A percentile compares a stretch with the other conserved stretches of the same genome.
Evolutionary conservation across 1,140 invertebrate species (phyloP).

Genomic region (Drosophila sp.): DNA sequence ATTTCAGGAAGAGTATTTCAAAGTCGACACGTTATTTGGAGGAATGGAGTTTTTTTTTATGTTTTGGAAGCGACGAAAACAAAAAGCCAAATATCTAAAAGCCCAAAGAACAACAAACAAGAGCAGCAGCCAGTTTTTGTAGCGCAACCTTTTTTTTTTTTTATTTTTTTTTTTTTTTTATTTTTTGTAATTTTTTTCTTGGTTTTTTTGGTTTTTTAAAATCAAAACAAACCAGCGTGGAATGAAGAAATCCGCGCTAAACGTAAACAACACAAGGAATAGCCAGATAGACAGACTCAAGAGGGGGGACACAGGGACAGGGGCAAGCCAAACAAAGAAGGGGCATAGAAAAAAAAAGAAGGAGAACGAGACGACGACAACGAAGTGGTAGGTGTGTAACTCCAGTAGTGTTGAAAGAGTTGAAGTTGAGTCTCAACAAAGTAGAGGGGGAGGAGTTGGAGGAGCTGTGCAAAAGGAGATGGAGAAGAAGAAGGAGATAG

Average conservation of each 20-base stretch:
- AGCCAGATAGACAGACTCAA: constrained; percentile 2
- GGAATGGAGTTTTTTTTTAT: background rate
- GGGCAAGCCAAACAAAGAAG: constrained; percentile 9
- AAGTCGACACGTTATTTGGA: background rate
- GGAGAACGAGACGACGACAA: background rate
- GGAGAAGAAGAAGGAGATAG: background rate
- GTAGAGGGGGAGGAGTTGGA: background rate
- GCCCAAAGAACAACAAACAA: constrained; percentile 57
- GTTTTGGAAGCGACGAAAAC: constrained; percentile 25
- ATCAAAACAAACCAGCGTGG: constrained; percentile 77
- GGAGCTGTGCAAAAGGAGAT: background rate
- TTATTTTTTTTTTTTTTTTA: constrained; percentile 6
- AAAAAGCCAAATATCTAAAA: constrained; percentile 61
- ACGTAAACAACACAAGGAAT: constrained; percentile 71
- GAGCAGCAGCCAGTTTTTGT: constrained; percentile 26
- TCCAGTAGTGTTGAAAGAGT: constrained; percentile 20
- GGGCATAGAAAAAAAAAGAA: background rate
- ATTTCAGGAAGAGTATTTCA: no score
- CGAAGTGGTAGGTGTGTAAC: constrained; percentile 20
- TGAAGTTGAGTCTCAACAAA: constrained; percentile 10
- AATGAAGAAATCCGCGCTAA: constrained; percentile 72
- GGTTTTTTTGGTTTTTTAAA: constrained; percentile 55
- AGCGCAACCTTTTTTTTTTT: constrained; percentile 62
- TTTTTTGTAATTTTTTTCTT: constrained; percentile 46
- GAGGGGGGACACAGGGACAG: background rate